Percentiles rank a stretch among this genome's conserved stretches.
phyloP scores from a whole-genome alignment of 2,797 vertebrate species.

The Stomatorhinus walkeri region DNA sequence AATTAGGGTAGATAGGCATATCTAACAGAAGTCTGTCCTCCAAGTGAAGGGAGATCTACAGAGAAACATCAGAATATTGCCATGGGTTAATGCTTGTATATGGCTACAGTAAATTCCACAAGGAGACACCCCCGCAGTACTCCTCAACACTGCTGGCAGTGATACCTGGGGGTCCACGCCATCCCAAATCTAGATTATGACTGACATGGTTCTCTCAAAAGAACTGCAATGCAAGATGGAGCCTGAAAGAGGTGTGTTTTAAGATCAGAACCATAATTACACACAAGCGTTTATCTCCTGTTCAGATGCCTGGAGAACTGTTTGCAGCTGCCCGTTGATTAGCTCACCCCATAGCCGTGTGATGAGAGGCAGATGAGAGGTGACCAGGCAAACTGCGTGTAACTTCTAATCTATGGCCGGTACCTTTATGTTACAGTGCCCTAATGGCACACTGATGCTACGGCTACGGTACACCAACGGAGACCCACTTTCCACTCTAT shows the following conservation, averaged over 20 bases:
- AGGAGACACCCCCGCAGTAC: not conserved
- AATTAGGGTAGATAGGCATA: not conserved
- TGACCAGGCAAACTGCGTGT: not conserved
- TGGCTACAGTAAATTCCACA: not conserved
- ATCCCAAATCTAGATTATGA: not conserved
- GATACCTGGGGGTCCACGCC: not conserved
- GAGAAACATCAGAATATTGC: not conserved
- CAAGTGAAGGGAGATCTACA: not conserved
- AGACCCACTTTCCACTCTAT: not conserved
- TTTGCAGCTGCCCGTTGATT: not conserved
- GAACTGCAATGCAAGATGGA: not conserved
- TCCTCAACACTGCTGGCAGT: not conserved
- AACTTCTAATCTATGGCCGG: not conserved
- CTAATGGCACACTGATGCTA: not conserved
- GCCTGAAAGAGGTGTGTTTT: not conserved
- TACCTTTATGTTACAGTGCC: not conserved
- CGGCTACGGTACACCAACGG: not conserved
- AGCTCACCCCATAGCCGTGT: not conserved
- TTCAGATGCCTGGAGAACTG: not conserved
- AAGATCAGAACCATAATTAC: not conserved
- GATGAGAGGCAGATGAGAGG: not conserved
- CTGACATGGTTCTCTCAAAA: not conserved
- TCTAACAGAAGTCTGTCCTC: not conserved
- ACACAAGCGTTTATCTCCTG: not conserved
- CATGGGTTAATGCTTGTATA: not conserved